Base-by-base conservation (phyloP, 64 coral and sea anemone species). In the Actinia equina region DNA sequence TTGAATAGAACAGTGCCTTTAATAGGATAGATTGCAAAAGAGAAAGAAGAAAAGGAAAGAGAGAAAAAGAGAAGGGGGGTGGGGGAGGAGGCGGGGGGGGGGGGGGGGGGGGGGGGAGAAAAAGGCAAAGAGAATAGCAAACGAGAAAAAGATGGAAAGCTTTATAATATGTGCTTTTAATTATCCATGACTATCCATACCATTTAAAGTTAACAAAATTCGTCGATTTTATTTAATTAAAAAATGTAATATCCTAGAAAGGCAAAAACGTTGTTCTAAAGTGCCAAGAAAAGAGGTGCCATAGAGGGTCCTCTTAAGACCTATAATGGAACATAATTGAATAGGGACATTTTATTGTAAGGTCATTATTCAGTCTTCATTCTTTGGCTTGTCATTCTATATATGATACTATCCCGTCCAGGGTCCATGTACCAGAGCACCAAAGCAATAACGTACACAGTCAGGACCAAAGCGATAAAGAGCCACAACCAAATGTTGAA, bases 351-450 rank as follows among this genome's bases (percentile, higher is more conserved):
- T 15, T 16, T 14, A 42, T 13, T 2, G 26, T 15, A 74, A 15
- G 25, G 13, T 14, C 44, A 65, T 58, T 92, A 98, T 43, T 98
- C 96, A 4, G 93, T 87, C 82, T 98, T 98, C 6, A 98, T 95
- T 83, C 90, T 88, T 79, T 98, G 96, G 59, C 96, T 98, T 0
- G 96, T 98, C 88, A 98, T 94, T 46, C 96, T 90, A 52, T 98
- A 98, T 52, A 98, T 98, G 71, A 98, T 94, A 41, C 96, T 98
- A 69, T 98, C 96, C 0, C 96, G 87, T 6, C 96, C 96, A 16
- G 96, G 96, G 11, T 98, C 96, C 96, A 98, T 95, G 78, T 95
- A 88, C 96, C 96, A 98, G 70, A 98, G 82, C 37, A 98, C 80
- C 11, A 98, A 17, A 27, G 79, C 87, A 18, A 98, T 64, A 16